Evolutionary conservation across 2,113 vertebrate genomes (phyloP).

Genomic region (Lasiurus cinereus): DNA sequence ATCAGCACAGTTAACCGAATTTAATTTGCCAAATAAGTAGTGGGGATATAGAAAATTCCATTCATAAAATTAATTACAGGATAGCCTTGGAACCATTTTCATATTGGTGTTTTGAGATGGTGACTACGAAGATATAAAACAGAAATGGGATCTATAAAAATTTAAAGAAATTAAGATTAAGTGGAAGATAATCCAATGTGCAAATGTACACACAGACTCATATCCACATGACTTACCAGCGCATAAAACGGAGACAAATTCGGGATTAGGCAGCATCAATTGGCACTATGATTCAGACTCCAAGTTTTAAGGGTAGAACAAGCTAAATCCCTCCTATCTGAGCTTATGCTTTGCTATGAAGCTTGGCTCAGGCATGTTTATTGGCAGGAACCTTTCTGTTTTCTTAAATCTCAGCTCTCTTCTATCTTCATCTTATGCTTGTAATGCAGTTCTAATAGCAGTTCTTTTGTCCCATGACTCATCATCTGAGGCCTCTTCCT

Average conservation of each 20-base stretch:
- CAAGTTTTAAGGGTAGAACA: background rate
- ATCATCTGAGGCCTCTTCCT: background rate
- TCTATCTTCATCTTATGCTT: background rate
- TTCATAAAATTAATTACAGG: background rate
- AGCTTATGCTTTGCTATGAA: background rate
- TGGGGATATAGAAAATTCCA: conserved; percentile 26
- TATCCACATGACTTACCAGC: background rate
- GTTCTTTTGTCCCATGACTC: background rate
- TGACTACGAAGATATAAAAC: background rate
- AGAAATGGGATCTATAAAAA: background rate
- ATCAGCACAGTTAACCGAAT: conserved; percentile 33
- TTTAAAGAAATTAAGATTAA: conserved; percentile 23
- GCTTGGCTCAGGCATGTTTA: background rate
- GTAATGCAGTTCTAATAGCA: background rate
- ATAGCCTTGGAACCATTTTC: conserved; percentile 22
- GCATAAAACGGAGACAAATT: background rate
- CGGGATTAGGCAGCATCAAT: background rate
- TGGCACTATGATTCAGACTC: background rate
- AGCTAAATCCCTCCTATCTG: background rate
- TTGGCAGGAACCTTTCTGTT: background rate
- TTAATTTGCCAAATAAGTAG: conserved; percentile 56
- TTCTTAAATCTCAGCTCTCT: background rate
- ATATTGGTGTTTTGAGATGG: background rate
- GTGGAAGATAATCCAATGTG: background rate
- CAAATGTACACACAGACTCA: background rate